A percentile compares a stretch with the other conserved stretches of the same genome.
These are phyloP conservation scores for Metallyticus violacea DNA, from an alignment of 2,888 invertebrate species.

Conservation along the genomic window DNA sequence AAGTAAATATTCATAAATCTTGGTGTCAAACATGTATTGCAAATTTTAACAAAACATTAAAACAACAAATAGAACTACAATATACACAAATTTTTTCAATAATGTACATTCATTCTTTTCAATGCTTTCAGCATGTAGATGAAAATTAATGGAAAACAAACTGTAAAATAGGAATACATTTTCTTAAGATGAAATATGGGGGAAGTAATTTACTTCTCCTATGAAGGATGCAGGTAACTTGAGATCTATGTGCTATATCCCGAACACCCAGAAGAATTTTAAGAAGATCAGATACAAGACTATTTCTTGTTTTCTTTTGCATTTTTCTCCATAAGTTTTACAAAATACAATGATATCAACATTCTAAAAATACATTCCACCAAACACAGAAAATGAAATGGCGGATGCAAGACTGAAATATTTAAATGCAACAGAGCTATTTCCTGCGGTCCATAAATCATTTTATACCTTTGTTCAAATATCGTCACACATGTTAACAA, in stretches of 20 bases:
- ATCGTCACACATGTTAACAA: too few relatives aligned
- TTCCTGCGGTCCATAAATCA: not conserved
- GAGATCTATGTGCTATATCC: not conserved
- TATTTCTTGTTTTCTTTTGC: not conserved
- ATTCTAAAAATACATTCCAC: not conserved
- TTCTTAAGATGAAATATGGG: not conserved
- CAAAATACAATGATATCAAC: slow-evolving; percentile 6
- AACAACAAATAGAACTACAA: not conserved
- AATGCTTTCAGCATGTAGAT: not conserved
- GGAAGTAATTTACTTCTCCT: not conserved
- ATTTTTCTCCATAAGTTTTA: not conserved
- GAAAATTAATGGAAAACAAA: not conserved
- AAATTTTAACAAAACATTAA: slow-evolving; percentile 13
- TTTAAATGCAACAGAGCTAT: slow-evolving; percentile 5
- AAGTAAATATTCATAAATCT: not conserved
- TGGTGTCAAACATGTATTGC: slow-evolving; percentile 4
- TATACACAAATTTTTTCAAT: not conserved
- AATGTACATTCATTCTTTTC: not conserved
- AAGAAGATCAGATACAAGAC: not conserved
- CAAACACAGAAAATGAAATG: not conserved
- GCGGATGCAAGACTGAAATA: not conserved
- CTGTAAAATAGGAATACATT: not conserved
- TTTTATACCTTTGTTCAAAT: too few relatives aligned
- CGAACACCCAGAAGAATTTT: not conserved
- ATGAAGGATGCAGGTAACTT: not conserved